phyloP scores from a whole-genome alignment of 2,113 vertebrate genomes.

The Hippocampus mohnikei region DNA sequence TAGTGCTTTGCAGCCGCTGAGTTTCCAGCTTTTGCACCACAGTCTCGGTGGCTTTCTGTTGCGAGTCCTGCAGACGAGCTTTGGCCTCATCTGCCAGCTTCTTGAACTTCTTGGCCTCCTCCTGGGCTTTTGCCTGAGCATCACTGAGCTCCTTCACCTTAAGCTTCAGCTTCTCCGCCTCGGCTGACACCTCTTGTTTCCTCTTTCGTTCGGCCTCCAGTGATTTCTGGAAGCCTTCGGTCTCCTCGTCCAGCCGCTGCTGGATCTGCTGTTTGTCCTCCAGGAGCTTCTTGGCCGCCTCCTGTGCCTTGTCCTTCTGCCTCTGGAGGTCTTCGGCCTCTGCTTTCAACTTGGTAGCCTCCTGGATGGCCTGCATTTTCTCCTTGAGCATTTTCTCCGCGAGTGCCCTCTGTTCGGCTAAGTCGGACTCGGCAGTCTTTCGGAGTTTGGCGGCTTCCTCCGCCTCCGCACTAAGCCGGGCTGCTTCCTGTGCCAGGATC shows the following conservation, averaged over 20 bases:
- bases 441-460: slow-evolving; percentile 86
- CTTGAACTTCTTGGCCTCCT: slow-evolving; percentile 86
- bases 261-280: slow-evolving; percentile 91
- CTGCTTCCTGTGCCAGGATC: slow-evolving; percentile 86
- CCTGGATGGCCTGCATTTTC: slow-evolving; percentile 95
- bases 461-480: slow-evolving; percentile 81
- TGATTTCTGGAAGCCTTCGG: slow-evolving; percentile 86
- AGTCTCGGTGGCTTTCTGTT: slow-evolving; percentile 77
- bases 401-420: slow-evolving; percentile 83
- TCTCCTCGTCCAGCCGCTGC: slow-evolving; percentile 83
- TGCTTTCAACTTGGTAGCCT: slow-evolving; percentile 83
- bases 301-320: slow-evolving; percentile 87
- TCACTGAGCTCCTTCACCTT: slow-evolving; percentile 82
- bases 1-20: slow-evolving; percentile 84
- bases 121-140: slow-evolving; percentile 83
- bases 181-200: slow-evolving; percentile 80
- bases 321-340: slow-evolving; percentile 88
- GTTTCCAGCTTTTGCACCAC: slow-evolving; percentile 85
- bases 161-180: slow-evolving; percentile 84
- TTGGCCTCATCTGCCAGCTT: slow-evolving; percentile 88
- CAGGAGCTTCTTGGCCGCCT: slow-evolving; percentile 85
- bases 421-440: slow-evolving; percentile 80
- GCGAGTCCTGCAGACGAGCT: slow-evolving; percentile 70
- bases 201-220: slow-evolving; percentile 84
- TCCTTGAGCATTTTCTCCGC: slow-evolving; percentile 92